Evolutionary conservation across 1,140 invertebrate genomes (phyloP).

Genomic region (Arctopsyche grandis): DNA sequence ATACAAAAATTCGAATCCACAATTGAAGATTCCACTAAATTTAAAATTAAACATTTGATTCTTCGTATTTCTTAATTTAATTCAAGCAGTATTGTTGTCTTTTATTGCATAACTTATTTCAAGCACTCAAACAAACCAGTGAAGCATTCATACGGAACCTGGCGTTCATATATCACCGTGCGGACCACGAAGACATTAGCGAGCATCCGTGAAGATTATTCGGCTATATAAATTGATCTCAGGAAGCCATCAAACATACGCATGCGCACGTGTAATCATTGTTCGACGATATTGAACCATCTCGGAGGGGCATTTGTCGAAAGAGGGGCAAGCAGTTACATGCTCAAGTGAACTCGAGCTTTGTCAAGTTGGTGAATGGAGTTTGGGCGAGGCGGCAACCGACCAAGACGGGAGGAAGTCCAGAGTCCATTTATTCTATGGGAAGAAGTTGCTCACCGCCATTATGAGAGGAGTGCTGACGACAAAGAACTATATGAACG

Average conservation of each 20-base stretch:
- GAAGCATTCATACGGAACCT: too few relatives aligned
- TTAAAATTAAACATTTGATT: too few relatives aligned
- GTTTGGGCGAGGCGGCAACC: constrained; percentile 44
- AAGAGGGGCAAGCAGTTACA: constrained; percentile 42
- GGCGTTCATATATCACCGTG: too few relatives aligned
- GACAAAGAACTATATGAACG: constrained; percentile 40
- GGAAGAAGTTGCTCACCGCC: constrained; percentile 19
- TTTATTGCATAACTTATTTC: too few relatives aligned
- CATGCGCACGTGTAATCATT: neutral
- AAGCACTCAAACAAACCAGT: too few relatives aligned
- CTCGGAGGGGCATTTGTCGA: neutral
- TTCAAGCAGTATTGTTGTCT: too few relatives aligned
- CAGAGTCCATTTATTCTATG: constrained; percentile 39
- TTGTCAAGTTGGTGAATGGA: constrained; percentile 11
- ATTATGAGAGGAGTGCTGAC: constrained; percentile 24
- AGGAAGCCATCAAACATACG: constrained; percentile 37
- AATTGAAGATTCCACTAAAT: too few relatives aligned
- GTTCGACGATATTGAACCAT: constrained; percentile 12
- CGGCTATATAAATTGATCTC: constrained; percentile 16
- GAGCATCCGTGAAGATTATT: constrained; percentile 15
- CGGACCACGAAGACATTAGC: neutral
- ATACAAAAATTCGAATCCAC: too few relatives aligned
- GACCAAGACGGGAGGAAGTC: constrained; percentile 50
- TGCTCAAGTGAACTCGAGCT: constrained; percentile 49
- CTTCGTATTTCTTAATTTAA: too few relatives aligned